These are phyloP conservation scores for Zele albiditarsus DNA, from an alignment of 2,888 invertebrate genomes.

Conservation along the genomic window DNA sequence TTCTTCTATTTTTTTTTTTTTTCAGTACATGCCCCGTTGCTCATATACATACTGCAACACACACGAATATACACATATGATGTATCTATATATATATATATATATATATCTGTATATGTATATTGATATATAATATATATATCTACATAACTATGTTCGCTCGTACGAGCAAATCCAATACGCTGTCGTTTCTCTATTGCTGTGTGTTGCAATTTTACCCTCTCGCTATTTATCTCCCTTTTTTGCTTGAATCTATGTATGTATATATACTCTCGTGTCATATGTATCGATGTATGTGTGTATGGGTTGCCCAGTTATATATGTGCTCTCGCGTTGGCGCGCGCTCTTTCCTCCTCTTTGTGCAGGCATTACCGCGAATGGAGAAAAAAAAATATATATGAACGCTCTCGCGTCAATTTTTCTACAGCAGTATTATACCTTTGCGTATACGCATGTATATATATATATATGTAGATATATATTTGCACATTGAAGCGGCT, in stretches of 20 bases:
- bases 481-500: background rate
- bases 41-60: constrained; percentile 42
- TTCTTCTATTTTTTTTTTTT: constrained; percentile 16
- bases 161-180: constrained; percentile 43
- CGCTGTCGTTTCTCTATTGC: constrained; percentile 33
- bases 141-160: constrained; percentile 39
- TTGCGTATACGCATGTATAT: background rate
- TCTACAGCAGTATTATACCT: constrained; percentile 1
- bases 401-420: background rate
- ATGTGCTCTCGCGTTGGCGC: background rate
- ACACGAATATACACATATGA: constrained; percentile 51
- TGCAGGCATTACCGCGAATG: constrained; percentile 14
- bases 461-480: background rate
- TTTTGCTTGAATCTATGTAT: background rate
- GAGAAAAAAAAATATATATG: constrained; percentile 12
- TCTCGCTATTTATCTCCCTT: constrained; percentile 1
- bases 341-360: constrained; percentile 16
- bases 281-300: background rate
- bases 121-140: no score
- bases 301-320: background rate
- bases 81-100: constrained; percentile 16
- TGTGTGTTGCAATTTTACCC: constrained; percentile 21
- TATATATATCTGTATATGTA: background rate
- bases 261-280: constrained; percentile 8
- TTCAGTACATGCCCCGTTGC: constrained; percentile 10